phyloP scores from a whole-genome alignment of 2,797 vertebrate genomes.

The Onychomys torridus region DNA sequence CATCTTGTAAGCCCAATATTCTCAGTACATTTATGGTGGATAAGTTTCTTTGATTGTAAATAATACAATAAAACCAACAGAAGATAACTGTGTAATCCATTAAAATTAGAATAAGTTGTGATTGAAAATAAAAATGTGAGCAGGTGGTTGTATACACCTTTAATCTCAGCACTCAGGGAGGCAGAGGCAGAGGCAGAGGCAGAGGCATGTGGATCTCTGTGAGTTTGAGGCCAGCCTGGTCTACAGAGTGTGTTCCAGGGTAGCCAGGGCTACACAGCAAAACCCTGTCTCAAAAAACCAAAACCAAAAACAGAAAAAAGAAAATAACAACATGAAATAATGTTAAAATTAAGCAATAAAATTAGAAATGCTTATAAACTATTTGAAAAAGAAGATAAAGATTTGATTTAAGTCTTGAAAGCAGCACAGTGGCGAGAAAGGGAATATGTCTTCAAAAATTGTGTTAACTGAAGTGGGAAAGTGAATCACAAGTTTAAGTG shows the following conservation, averaged over 20 bases:
- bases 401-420: background rate
- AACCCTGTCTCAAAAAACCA: too few species aligned
- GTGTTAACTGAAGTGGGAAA: background rate
- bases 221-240: too few species aligned
- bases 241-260: too few species aligned
- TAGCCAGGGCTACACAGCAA: too few species aligned
- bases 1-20: background rate
- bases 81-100: background rate
- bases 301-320: too few species aligned
- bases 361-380: background rate
- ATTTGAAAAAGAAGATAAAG: background rate
- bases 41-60: background rate
- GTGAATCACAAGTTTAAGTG: background rate
- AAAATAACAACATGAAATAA: background rate
- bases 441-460: background rate
- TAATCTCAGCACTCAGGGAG: too few species aligned
- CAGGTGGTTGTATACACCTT: too few species aligned
- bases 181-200: too few species aligned
- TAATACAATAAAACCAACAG: background rate
- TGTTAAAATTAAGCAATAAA: background rate
- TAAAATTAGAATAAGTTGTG: background rate
- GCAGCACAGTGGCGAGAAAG: background rate
- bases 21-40: background rate
- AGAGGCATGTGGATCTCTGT: too few species aligned
- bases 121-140: background rate